Evolutionary conservation across 2,888 invertebrate species (phyloP), one percentile per base, ranked within the genome.

Genomic region (Calameuta pallipes): DNA sequence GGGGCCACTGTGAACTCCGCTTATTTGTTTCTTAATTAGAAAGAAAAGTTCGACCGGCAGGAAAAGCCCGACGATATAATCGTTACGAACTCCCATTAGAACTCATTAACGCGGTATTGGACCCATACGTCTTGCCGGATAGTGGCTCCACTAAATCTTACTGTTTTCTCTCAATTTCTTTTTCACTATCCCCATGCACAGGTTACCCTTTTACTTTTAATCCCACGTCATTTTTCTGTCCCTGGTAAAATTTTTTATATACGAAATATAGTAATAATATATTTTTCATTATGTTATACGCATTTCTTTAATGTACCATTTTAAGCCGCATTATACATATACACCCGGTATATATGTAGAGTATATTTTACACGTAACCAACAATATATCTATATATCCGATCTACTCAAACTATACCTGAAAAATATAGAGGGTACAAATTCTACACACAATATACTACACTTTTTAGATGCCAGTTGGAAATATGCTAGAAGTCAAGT

Each of bases 61-160:
- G 70, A n/a, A 70, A 70, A 70, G 70, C 30, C 12, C 87, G 88
- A 85, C 88, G 89, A 89, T 90, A 41, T 41, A 88, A 90, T 89
- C 90, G 90, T 90, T 90, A 86, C 89, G 87, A 89, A 90, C 89
- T 89, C 88, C 89, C 89, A 90, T 90, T 90, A 90, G 88, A 89
- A 88, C 89, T 90, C 90, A 89, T 90, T 90, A 90, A 88, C 87
- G 88, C 85, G 87, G 87, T 89, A 90, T 90, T 90, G 89, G 89
- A 87, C 87, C 89, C 88, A 90, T 90, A 89, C 89, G 87, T 90
- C 88, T 89, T 78, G 78, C 79, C 75, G 80, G 80, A 82, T 80
- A 80, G 81, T n/a, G 71, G 30, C 30, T 33, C 12, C 71, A 70
- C 71, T 33, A 80, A 79, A 80, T 81, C 80, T 82, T 80, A 79